Conservation (phyloP, 2,797 vertebrate species). For the Gymnoscopelus braueri region DNA sequence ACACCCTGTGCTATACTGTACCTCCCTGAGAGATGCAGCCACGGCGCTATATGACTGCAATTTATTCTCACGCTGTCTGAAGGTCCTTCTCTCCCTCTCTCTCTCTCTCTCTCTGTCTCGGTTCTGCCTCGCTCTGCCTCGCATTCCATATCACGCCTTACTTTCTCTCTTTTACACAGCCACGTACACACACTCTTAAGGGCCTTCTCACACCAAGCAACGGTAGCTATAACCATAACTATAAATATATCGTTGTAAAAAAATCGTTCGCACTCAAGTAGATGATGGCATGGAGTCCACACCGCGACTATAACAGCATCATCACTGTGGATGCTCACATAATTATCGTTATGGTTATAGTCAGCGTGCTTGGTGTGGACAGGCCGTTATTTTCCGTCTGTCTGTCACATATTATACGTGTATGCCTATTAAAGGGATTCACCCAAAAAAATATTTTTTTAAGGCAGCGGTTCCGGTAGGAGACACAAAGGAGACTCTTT, state of each 20-base stretch:
- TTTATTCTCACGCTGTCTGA: conserved; percentile 21
- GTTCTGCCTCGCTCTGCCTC: conserved; percentile 6
- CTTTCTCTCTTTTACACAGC: neutral
- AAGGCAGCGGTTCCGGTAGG: too few relatives aligned
- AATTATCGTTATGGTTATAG: too few relatives aligned
- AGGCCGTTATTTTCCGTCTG: neutral
- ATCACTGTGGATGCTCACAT: too few relatives aligned
- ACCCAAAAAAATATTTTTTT: too few relatives aligned
- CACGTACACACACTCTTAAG: neutral
- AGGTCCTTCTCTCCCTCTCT: conserved; percentile 7
- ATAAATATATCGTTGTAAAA: too few relatives aligned
- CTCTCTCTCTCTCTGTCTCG: conserved; percentile 13
- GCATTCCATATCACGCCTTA: neutral
- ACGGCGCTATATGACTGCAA: conserved; percentile 44
- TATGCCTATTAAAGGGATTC: neutral
- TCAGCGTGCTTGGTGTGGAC: too few relatives aligned
- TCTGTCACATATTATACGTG: neutral
- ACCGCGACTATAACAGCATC: too few relatives aligned
- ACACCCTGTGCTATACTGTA: conserved; percentile 47
- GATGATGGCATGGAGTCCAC: too few relatives aligned
- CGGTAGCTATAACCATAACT: too few relatives aligned
- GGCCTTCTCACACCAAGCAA: neutral
- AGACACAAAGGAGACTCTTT: too few relatives aligned
- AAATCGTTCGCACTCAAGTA: too few relatives aligned
- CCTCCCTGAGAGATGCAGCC: conserved; percentile 53